Percentiles rank a stretch among this genome's conserved stretches.
Conservation (phyloP, 30 jellyfish, hydroid and myxozoan species). For the Pelagia noctiluca region DNA sequence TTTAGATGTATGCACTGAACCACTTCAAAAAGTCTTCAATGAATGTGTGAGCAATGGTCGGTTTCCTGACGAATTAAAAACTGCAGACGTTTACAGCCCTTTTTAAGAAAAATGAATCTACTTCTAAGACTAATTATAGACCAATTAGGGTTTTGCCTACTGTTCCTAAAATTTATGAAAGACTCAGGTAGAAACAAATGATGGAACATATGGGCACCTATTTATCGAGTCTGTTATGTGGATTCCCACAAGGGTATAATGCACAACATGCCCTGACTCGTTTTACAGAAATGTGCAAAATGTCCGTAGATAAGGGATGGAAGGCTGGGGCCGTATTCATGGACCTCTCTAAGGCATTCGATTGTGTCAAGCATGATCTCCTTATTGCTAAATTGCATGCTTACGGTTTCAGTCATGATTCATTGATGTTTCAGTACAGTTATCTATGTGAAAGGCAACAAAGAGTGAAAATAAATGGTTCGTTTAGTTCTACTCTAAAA, state of each 20-base stretch:
- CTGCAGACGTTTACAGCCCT: constrained; percentile 9
- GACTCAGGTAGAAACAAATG: neutral
- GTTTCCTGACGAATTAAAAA: neutral
- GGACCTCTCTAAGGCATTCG: constrained; percentile 44
- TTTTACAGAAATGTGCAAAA: neutral
- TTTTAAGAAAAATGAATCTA: neutral
- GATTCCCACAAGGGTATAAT: neutral
- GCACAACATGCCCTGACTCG: too few species aligned
- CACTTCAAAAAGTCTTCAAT: neutral
- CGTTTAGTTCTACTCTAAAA: constrained; percentile 33
- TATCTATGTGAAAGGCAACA: constrained; percentile 24
- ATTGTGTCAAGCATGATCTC: constrained; percentile 31
- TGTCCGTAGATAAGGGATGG: neutral
- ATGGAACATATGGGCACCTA: neutral
- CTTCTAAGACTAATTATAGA: neutral
- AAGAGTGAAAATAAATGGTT: constrained; percentile 36
- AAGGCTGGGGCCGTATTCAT: constrained; percentile 32
- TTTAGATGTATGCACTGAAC: neutral
- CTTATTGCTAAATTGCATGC: constrained; percentile 48
- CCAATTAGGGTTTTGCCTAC: neutral
- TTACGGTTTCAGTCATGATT: constrained; percentile 50
- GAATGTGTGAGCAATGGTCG: neutral
- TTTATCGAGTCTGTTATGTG: neutral
- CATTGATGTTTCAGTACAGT: constrained; percentile 11
- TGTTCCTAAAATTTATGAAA: neutral